Evolutionary conservation across 2,888 invertebrate genomes (phyloP).

Genomic region (Meloe dianella): DNA sequence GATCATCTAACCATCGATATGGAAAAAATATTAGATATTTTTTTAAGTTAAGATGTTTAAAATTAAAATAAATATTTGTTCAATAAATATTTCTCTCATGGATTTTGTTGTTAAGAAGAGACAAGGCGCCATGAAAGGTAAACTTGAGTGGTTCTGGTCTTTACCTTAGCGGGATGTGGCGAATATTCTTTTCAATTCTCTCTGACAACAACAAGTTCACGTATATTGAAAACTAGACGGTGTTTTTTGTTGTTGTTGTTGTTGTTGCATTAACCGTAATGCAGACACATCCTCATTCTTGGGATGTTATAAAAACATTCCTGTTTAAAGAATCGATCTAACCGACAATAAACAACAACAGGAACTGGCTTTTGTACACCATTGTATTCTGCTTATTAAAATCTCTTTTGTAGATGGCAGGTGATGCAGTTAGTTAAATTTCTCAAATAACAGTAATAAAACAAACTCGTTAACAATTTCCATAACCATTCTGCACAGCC

Average conservation of each 20-base stretch:
- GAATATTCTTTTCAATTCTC: slow-evolving; percentile 17
- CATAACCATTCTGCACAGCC: slow-evolving; percentile 2
- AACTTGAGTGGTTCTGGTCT: slow-evolving; percentile 41
- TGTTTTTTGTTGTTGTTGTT: slow-evolving; percentile 27
- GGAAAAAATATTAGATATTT: slow-evolving; percentile 28
- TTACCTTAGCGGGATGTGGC: slow-evolving; percentile 39
- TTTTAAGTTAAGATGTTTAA: background rate
- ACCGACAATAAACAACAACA: background rate
- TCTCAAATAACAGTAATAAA: background rate
- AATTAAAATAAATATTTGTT: slow-evolving; percentile 22
- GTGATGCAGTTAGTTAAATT: background rate
- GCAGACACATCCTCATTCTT: slow-evolving; percentile 31
- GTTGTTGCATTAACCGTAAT: background rate
- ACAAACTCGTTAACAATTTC: slow-evolving; percentile 5
- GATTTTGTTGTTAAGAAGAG: slow-evolving; percentile 21
- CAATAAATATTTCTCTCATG: slow-evolving; percentile 25
- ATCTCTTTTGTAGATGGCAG: background rate
- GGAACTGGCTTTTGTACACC: slow-evolving; percentile 12
- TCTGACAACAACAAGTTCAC: slow-evolving; percentile 29
- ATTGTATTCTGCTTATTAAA: background rate
- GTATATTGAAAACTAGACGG: slow-evolving; percentile 39
- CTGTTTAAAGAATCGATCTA: background rate
- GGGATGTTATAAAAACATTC: slow-evolving; percentile 10
- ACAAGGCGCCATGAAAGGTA: slow-evolving; percentile 44
- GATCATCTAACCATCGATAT: slow-evolving; percentile 74